Conservation (phyloP, 2,888 invertebrate species). For the Pegoplata infirma region DNA sequence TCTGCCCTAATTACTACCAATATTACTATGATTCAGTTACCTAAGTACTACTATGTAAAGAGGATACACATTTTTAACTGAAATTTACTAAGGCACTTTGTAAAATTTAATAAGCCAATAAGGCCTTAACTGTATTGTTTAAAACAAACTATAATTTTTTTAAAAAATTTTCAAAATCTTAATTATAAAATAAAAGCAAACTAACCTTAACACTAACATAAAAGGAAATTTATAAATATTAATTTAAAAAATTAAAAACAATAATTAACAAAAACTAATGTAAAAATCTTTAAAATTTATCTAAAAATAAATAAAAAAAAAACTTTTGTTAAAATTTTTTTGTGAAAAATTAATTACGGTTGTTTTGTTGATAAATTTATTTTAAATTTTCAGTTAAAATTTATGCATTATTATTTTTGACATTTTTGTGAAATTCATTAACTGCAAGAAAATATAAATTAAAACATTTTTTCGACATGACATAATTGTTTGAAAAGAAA, state of each 20-base stretch:
- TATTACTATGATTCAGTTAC: conserved; percentile 23
- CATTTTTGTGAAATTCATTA: conserved; percentile 6
- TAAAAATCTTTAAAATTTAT: background rate
- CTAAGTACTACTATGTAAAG: background rate
- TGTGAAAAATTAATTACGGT: background rate
- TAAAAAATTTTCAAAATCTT: background rate
- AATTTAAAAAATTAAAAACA: background rate
- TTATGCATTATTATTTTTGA: background rate
- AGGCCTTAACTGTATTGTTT: background rate
- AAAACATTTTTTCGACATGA: conserved; percentile 41
- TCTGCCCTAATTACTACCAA: conserved; percentile 22
- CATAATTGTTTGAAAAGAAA: conserved; percentile 51
- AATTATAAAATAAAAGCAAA: background rate
- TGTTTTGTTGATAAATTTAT: conserved; percentile 4
- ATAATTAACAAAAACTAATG: background rate
- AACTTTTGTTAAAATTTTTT: background rate
- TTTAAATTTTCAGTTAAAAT: conserved; percentile 15
- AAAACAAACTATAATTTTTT: too few species aligned
- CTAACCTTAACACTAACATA: conserved; percentile 22
- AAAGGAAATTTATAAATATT: conserved; percentile 32
- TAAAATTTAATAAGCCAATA: background rate
- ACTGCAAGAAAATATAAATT: conserved; percentile 13
- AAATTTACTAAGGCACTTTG: background rate
- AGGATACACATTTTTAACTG: too few species aligned
- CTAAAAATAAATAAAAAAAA: background rate